Evolutionary conservation across 1,140 invertebrate genomes (phyloP), one percentile per base, ranked within the genome.

Genomic region (Ceratina japonica): DNA sequence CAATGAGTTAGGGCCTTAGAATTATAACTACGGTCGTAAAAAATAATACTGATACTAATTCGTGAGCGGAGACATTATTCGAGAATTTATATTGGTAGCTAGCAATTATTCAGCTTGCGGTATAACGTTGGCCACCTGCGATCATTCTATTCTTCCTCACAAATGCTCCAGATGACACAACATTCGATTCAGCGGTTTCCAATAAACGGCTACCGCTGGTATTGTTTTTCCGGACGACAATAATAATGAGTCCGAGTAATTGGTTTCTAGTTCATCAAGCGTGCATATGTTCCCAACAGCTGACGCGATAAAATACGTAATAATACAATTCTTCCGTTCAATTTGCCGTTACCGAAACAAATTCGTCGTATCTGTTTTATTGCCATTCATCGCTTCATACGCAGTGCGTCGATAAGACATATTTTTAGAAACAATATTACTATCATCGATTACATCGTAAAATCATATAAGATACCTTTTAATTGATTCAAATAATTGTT

Each of bases 261-360:
- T 49, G 75, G 15, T 63, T 64, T 56, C 59, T 56, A 72, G 68
- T 78, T 78, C 49, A 63, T 78, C 49, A 56, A 72, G 18, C 68
- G 68, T n/a, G 44, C 74, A 49, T 8, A 61, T 51, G 75, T 4
- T 15, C 4, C 54, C 1, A 61, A 8, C 44, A 69, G 27, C 49
- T 63, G 68, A 15, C 58, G 7, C 1, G 37, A 24, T 78, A 78
- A 72, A 78, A 63, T 72, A 20, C 68, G 20, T 72, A 78, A 78
- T 56, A 49, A 72, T 27, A 10, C 51, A 15, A n/a, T 51, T 59
- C 54, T 37, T 61, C 20, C 15, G n/a, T 13, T 2, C 69, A 31
- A 65, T 74, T 65, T 24, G 20, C 20, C 18, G 61, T 16, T 49
- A 61, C 13, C 62, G 62, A 59, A 66, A 65, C 52, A 51, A 65